phyloP scores from a whole-genome alignment of 2,113 vertebrate genomes.

The Halichoeres trimaculatus region DNA sequence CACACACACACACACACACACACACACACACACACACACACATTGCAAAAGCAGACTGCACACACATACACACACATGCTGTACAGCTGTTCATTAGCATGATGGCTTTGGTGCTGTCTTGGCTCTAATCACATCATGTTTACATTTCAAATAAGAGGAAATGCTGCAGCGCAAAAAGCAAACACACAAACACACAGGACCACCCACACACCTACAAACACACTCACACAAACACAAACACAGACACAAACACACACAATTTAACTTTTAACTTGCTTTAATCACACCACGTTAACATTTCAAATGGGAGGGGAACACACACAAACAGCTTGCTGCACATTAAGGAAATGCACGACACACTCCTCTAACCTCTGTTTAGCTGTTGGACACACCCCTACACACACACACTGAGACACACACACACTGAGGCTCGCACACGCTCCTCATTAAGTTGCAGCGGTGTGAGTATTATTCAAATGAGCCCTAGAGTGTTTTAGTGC shows the following conservation, averaged over 20 bases:
- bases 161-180: conserved; percentile 38
- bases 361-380: not conserved
- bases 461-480: conserved; percentile 56
- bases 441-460: conserved; percentile 46
- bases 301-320: conserved; percentile 45
- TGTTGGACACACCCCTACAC: not conserved
- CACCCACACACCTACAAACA: conserved; percentile 4
- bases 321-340: conserved; percentile 4
- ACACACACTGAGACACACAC: conserved; percentile 11
- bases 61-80: conserved; percentile 32
- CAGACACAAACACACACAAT: conserved; percentile 17
- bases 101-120: conserved; percentile 71
- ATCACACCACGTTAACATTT: conserved; percentile 64
- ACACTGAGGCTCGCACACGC: not conserved
- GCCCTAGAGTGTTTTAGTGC: conserved; percentile 46
- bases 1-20: conserved; percentile 18
- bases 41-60: not conserved
- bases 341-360: conserved; percentile 6
- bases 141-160: conserved; percentile 74
- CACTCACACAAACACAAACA: not conserved
- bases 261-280: conserved; percentile 58
- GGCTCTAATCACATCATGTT: conserved; percentile 75
- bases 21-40: conserved; percentile 8
- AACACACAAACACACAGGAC: conserved; percentile 1
- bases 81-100: conserved; percentile 79